Evolutionary conservation across 1,140 invertebrate species (phyloP), one percentile per base, ranked within the genome.

Genomic region (Asbolus verrucosus): DNA sequence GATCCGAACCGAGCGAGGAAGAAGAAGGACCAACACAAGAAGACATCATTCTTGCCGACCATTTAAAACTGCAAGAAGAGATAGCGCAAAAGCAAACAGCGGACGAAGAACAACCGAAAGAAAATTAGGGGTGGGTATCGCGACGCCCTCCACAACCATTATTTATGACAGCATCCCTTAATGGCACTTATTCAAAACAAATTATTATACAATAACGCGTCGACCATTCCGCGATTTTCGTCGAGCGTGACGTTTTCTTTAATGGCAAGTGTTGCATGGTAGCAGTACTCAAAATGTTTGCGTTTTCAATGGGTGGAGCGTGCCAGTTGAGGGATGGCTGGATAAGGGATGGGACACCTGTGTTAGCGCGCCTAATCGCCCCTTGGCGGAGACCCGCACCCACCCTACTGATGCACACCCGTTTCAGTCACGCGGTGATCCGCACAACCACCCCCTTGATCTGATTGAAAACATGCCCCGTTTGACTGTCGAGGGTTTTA

Each of bases 21-120:
- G 72, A 77, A 69, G 74, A 75, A 73, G 79, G 69, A 6, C 68
- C 73, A 15, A 77, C 77, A 5, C 67, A 73, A 8, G 76, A 81
- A 74, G 72, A 81, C 19, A 78, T 74, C 36, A 63, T 78, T 14
- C 70, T 77, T 33, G 77, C 76, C 16, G 78, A 79, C 38, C 80
- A 74, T 59, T 65, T 75, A 19, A 78, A 80, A 63, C 73, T 79
- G 14, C 76, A 81, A 41, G 61, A 81, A 13, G 81, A 80, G 67
- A 75, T 76, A 41, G 33, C 18, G 16, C 11, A 54, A 13, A 24
- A 54, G 21, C n/a, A n/a, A n/a, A n/a, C n/a, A n/a, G 11, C 13
- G n/a, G 19, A 14, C n/a, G 46, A 33, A 13, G 60, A 41, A 54
- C 19, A 24, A 54, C 43, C 43, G 16, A 50, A 50, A n/a, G 19